phyloP scores from a whole-genome alignment of 2,888 invertebrate species.

The Hofmannophila pseudospretella region DNA sequence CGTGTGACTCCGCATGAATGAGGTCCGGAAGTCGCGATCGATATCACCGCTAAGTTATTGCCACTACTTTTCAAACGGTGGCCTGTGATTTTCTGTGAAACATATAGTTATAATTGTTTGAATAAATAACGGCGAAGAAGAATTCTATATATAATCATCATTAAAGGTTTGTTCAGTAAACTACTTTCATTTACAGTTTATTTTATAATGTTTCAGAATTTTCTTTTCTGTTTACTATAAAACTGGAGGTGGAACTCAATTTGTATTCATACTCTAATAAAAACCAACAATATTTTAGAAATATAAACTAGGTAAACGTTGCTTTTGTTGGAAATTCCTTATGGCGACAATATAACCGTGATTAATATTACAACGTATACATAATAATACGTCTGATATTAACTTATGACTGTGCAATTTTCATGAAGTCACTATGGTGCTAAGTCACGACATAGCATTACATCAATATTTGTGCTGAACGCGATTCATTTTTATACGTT shows the following conservation, averaged over 20 bases:
- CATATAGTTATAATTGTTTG: too few relatives aligned
- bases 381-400: constrained; percentile 2
- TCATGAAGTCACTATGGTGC: constrained; percentile 25
- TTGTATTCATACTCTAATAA: too few relatives aligned
- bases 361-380: constrained; percentile 4
- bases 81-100: background rate
- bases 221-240: too few relatives aligned
- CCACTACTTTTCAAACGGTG: constrained; percentile 17
- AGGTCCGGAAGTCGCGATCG: constrained; percentile 28
- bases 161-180: too few relatives aligned
- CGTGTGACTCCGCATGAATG: constrained; percentile 38
- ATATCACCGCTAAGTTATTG: constrained; percentile 39
- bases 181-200: too few relatives aligned
- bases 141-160: too few relatives aligned
- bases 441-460: constrained; percentile 33
- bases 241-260: too few relatives aligned
- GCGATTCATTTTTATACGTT: constrained; percentile 38
- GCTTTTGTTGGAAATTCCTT: background rate
- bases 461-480: constrained; percentile 34
- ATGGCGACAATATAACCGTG: constrained; percentile 2
- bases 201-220: too few relatives aligned
- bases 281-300: too few relatives aligned
- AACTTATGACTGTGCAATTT: constrained; percentile 31
- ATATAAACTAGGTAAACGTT: too few relatives aligned
- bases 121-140: too few relatives aligned